Conservation (phyloP, 37 sponge, comb jelly and placozoan species). For the Spongia lamella region DNA sequence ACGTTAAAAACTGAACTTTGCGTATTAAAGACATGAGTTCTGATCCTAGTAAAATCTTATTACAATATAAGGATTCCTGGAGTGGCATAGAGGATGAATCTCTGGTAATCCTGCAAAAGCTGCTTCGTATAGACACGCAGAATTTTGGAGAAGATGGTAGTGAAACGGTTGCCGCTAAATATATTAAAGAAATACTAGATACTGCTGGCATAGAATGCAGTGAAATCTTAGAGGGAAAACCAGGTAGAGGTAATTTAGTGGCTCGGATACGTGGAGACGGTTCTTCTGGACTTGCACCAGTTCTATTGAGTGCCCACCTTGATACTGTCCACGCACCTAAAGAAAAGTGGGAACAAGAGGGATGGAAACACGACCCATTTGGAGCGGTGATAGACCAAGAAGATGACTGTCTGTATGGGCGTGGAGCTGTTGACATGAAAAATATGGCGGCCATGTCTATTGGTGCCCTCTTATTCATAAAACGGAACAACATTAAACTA, state of each 20-base stretch:
- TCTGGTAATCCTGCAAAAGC: conserved; percentile 52
- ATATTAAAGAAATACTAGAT: conserved; percentile 51
- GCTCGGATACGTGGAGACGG: conserved; percentile 73
- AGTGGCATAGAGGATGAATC: conserved; percentile 50
- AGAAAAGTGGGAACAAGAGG: conserved; percentile 72
- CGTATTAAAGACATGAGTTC: no score
- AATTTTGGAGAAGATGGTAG: conserved; percentile 79
- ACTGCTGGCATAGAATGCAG: conserved; percentile 57
- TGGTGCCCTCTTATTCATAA: conserved; percentile 58
- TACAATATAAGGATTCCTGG: conserved; percentile 12
- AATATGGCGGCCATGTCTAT: conserved; percentile 83
- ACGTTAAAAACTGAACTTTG: no score
- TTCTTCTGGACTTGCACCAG: conserved; percentile 50
- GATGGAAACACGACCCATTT: conserved; percentile 82
- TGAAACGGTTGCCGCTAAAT: conserved; percentile 58
- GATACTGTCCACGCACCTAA: conserved; percentile 82
- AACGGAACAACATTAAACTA: conserved; percentile 43
- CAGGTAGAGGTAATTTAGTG: conserved; percentile 80
- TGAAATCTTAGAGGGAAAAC: conserved; percentile 61
- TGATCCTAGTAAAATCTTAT: no score
- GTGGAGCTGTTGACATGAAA: conserved; percentile 87
- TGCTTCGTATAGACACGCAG: conserved; percentile 71
- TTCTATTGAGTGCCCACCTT: conserved; percentile 72
- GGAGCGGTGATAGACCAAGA: conserved; percentile 78
- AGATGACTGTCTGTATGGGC: conserved; percentile 84